Evolutionary conservation across 1,140 invertebrate species (phyloP), one percentile per base, ranked within the genome.

Genomic region (Melanaphis sacchari): DNA sequence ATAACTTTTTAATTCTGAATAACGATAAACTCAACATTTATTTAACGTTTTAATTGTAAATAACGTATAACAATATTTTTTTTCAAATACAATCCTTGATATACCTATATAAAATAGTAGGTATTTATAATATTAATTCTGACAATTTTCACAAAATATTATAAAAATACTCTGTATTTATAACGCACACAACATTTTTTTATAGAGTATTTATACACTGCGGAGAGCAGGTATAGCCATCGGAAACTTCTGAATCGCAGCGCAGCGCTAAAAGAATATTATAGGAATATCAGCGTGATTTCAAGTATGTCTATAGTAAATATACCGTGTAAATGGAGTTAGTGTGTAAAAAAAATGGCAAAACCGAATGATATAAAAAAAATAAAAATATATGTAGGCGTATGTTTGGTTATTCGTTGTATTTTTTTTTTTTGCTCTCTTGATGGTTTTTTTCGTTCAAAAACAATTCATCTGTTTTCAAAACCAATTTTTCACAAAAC

Each of bases 391-490:
- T 5, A 76, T 41, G 90, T 91, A 91, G 59, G 90, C 90, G 90
- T 91, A 46, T 22, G 89, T 40, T 90, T 76, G 59, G 59, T 76
- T 76, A 76, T 76, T 66, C 87, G 46, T 88, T n/a, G 36, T 46
- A 40, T 36, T 52, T 24, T 18, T 46, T 49, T 18, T 49, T 36
- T 59, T 66, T 41, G 59, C 59, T n/a, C 41, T 81, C 59, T 81
- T n/a, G 40, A 40, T n/a, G 26, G n/a, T 59, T 66, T 66, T 76
- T 76, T 46, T 49, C 5, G 41, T 88, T 88, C n/a, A 24, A 88
- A 91, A 43, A 91, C 43, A 49, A 91, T 82, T 91, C 40, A 9
- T 82, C 43, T 91, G 66, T 91, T 43, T 82, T 91, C 66, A 31
- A 76, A 43, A 41, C 40, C 24, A 41, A 91, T 91, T 91, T 91